Conservation (phyloP, 2,797 vertebrate genomes). For the Thunnus albacares region DNA sequence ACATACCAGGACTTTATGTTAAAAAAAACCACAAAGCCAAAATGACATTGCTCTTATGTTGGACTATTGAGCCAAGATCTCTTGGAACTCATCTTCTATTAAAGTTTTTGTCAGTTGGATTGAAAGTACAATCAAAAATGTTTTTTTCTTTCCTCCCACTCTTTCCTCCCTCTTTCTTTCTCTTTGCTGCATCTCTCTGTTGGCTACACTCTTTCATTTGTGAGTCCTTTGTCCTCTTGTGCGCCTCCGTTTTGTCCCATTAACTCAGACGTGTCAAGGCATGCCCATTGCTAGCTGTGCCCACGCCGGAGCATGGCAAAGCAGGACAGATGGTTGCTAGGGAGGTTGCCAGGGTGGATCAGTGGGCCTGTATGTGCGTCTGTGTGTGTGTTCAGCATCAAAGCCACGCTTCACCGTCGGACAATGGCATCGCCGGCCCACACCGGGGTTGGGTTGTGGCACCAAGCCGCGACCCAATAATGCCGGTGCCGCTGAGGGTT, state of each 20-base stretch:
- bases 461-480: slow-evolving; percentile 89
- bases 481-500: slow-evolving; percentile 87
- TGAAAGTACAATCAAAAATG: background rate
- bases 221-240: slow-evolving; percentile 76
- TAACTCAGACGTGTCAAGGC: slow-evolving; percentile 84
- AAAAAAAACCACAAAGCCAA: slow-evolving; percentile 19
- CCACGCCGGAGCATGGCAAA: slow-evolving; percentile 80
- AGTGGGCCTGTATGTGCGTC: slow-evolving; percentile 57
- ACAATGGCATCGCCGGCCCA: slow-evolving; percentile 80
- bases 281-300: slow-evolving; percentile 79
- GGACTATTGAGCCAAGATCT: slow-evolving; percentile 18
- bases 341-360: slow-evolving; percentile 86
- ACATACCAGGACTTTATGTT: slow-evolving; percentile 6
- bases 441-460: slow-evolving; percentile 78
- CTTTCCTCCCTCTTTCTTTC: background rate
- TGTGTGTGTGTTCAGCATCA: slow-evolving; percentile 66
- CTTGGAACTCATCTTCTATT: slow-evolving; percentile 28
- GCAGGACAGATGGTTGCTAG: slow-evolving; percentile 87
- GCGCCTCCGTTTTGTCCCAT: slow-evolving; percentile 82
- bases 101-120: background rate
- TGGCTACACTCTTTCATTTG: slow-evolving; percentile 65
- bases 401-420: slow-evolving; percentile 80
- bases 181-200: slow-evolving; percentile 44
- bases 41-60: slow-evolving; percentile 3
- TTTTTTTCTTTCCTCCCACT: slow-evolving; percentile 10